A percentile compares a stretch with the other conserved stretches of the same genome.
Conservation (phyloP, 1,140 invertebrate genomes). For the Drosophila kurseongensis region DNA sequence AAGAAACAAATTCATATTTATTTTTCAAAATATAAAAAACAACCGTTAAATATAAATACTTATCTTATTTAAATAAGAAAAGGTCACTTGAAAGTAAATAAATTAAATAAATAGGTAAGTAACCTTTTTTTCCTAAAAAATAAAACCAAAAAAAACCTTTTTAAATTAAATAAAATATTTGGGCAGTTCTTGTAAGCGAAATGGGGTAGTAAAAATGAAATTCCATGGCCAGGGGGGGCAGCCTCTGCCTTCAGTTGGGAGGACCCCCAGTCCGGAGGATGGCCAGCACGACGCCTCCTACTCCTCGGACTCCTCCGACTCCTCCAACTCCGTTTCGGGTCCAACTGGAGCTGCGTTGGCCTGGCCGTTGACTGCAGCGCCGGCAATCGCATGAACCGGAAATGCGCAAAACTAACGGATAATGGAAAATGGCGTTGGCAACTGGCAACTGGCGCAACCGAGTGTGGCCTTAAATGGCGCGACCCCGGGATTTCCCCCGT, state of each 20-base stretch:
- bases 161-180: neutral
- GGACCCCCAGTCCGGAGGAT: neutral
- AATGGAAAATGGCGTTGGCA: constrained; percentile 73
- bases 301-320: neutral
- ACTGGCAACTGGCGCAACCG: constrained; percentile 63
- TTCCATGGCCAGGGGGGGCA: neutral
- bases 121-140: too few relatives aligned
- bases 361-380: constrained; percentile 22
- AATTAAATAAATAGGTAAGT: too few relatives aligned
- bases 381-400: constrained; percentile 69
- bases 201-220: neutral
- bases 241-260: neutral
- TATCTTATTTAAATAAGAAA: neutral
- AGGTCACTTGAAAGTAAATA: too few relatives aligned
- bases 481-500: constrained; percentile 29
- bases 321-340: neutral
- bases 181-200: neutral
- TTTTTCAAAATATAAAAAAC: too few relatives aligned
- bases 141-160: too few relatives aligned
- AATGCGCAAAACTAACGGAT: constrained; percentile 82
- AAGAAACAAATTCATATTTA: too few relatives aligned
- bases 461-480: constrained; percentile 64
- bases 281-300: too few relatives aligned
- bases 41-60: too few relatives aligned
- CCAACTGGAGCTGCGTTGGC: constrained; percentile 7